phyloP scores from a whole-genome alignment of 2,113 vertebrate species.

The Scomber scombrus region DNA sequence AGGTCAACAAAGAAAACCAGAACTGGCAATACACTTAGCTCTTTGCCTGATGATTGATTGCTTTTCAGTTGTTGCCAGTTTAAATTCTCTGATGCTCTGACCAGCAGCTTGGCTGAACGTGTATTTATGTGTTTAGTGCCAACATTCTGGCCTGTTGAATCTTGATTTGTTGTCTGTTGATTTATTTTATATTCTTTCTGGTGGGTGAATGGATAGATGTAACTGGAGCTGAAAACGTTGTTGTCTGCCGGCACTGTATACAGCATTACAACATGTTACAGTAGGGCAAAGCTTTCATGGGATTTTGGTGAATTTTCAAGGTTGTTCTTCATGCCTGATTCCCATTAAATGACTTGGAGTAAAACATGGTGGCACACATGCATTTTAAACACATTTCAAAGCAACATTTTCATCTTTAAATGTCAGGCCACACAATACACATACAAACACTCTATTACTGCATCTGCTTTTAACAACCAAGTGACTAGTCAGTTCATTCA shows the following conservation, averaged over 20 bases:
- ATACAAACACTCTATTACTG: background rate
- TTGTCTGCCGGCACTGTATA: background rate
- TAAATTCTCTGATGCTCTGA: conserved; percentile 31
- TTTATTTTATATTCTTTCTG: background rate
- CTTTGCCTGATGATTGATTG: conserved; percentile 51
- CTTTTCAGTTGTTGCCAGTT: conserved; percentile 54
- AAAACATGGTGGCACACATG: background rate
- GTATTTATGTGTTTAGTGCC: conserved; percentile 13
- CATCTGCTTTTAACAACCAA: conserved; percentile 21
- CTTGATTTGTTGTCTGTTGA: conserved; percentile 32
- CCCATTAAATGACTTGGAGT: background rate
- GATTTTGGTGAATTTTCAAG: background rate
- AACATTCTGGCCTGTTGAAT: conserved; percentile 41
- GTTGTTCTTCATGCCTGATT: background rate
- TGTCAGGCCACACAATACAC: background rate
- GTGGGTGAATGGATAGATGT: conserved; percentile 4
- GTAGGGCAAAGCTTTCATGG: background rate
- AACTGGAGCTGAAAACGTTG: conserved; percentile 4
- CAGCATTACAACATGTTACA: background rate
- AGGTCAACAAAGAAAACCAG: conserved; percentile 49
- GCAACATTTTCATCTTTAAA: background rate
- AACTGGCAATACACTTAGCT: conserved; percentile 23
- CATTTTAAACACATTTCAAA: background rate
- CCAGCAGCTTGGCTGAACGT: conserved; percentile 15
- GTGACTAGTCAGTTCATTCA: conserved; percentile 25